Evolutionary conservation across 2,888 invertebrate species (phyloP).

Genomic region (Cybosia mesomella): DNA sequence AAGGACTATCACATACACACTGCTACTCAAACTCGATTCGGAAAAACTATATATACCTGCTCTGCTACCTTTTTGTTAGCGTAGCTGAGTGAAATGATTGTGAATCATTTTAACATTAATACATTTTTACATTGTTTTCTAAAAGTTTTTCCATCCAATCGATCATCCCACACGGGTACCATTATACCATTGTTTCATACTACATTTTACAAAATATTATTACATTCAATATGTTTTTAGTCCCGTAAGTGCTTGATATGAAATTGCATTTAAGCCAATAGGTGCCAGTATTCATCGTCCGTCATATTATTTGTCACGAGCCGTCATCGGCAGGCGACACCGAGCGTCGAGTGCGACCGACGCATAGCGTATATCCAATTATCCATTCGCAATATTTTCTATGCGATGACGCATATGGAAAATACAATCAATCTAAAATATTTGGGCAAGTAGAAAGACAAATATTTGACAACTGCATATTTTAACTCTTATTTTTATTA

Average conservation of each 20-base stretch:
- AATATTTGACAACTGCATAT: background rate
- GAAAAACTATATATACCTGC: background rate
- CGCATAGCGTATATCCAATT: constrained; percentile 80
- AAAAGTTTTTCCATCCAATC: constrained; percentile 32
- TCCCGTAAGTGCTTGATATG: constrained; percentile 58
- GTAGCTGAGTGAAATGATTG: background rate
- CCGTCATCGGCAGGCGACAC: constrained; percentile 76
- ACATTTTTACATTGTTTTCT: constrained; percentile 26
- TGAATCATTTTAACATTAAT: constrained; percentile 25
- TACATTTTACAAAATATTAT: constrained; percentile 22
- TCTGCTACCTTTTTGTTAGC: no score
- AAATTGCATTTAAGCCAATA: constrained; percentile 73
- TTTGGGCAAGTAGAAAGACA: constrained; percentile 30
- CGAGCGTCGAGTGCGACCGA: constrained; percentile 74
- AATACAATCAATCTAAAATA: constrained; percentile 78
- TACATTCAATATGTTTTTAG: constrained; percentile 45
- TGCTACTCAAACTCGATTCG: background rate
- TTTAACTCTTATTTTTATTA: background rate
- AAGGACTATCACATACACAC: background rate
- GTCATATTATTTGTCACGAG: constrained; percentile 83
- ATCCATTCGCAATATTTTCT: constrained; percentile 85
- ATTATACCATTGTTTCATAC: constrained; percentile 40
- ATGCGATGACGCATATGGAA: constrained; percentile 75
- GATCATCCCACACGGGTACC: constrained; percentile 40
- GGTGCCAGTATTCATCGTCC: constrained; percentile 69